Evolutionary conservation across 2,113 vertebrate genomes (phyloP).

Genomic region (Rhinichthys klamathensis): DNA sequence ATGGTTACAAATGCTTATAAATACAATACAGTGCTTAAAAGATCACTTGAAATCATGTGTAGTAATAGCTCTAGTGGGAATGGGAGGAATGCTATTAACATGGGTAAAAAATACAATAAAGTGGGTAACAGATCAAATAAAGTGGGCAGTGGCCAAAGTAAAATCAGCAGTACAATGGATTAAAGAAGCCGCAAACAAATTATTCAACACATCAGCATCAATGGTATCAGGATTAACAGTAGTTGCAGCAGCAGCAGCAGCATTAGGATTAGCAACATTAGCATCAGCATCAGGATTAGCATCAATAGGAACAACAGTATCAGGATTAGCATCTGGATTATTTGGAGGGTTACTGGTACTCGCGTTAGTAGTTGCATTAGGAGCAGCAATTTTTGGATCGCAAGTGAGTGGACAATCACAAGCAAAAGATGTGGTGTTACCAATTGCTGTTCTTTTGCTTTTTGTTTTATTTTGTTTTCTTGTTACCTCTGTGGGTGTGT

Average conservation of each 20-base stretch:
- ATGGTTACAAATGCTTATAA: accelerated
- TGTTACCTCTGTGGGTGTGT: neutral
- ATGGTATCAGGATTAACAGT: neutral
- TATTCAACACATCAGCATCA: neutral
- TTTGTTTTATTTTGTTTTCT: neutral
- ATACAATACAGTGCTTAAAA: accelerated
- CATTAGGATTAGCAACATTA: neutral
- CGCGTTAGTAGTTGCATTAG: neutral
- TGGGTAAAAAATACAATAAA: neutral
- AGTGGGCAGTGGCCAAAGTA: neutral
- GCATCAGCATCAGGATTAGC: neutral
- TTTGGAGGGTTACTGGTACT: neutral
- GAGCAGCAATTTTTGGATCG: neutral
- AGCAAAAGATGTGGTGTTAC: neutral
- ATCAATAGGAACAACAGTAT: no score
- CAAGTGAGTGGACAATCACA: neutral
- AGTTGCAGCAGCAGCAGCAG: neutral
- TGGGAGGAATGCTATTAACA: no score
- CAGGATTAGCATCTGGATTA: neutral
- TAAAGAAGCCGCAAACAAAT: neutral
- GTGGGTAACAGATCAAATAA: neutral
- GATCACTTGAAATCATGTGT: accelerated
- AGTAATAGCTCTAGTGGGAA: neutral
- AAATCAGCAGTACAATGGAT: neutral
- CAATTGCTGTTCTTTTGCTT: neutral